Evolutionary conservation across 2,113 vertebrate genomes (phyloP), one percentile per base, ranked within the genome.

Genomic region (Serranochromis macrocephalus): DNA sequence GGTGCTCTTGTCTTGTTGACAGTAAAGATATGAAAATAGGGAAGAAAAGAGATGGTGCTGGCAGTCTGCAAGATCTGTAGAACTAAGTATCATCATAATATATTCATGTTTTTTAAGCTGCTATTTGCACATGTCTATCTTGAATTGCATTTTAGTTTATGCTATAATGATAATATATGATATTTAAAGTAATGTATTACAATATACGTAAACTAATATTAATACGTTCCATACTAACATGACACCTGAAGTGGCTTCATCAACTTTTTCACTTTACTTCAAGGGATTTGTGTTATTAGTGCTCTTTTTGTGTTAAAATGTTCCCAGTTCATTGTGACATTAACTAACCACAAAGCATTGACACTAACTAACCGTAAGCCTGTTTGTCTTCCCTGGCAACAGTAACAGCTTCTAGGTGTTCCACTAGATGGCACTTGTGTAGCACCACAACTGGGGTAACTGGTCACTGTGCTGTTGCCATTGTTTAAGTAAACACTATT

Each of bases 351-450:
- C 14, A 7, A 16, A 12, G 13, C 33, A 79, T 17, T 19, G 21
- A 45, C 16, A 49, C 21, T 14, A 47, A 78, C 21, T 47, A 75
- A 75, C 45, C 55, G 1, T 9, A 36, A 82, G 24, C 68, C 31
- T 7, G 75, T 91, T 80, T 57, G 19, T 89, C 47, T 73, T 14
- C 55, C 83, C 53, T 63, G 31, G 80, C 47, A 91, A 83, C 84
- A 78, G 45, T 7, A 68, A 47, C 33, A 29, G 53, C 36, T 54
- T 57, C 4, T 33, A 19, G 2, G 29, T n/a, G 2, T n/a, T 81
- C 80, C 96, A 93, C 94, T 94, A 95, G 96, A 93, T 96, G 96
- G 95, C 96, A 96, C 21, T 96, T 85, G 91, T 90, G 94, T 83
- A 93, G 83, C 94, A 89, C 83, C 45, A 31, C 82, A 66, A 54